Evolutionary conservation across 2,888 invertebrate genomes (phyloP).

Genomic region (Caradrina clavipalpis): DNA sequence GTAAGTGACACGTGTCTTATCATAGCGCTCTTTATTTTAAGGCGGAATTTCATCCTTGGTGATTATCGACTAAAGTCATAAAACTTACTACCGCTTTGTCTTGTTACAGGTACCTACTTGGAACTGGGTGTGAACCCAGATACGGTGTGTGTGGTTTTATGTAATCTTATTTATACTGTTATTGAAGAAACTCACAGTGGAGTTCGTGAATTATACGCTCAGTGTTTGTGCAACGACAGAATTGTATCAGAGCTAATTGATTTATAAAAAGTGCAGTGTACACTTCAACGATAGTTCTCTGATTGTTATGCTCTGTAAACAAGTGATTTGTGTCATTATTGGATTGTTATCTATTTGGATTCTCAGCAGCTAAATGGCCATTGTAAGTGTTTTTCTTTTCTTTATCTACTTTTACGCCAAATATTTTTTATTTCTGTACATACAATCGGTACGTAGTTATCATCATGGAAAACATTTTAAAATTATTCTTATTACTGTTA

Average conservation of each 20-base stretch:
- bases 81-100: slow-evolving; percentile 87
- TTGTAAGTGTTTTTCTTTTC: slow-evolving; percentile 77
- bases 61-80: slow-evolving; percentile 68
- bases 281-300: slow-evolving; percentile 69
- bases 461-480: slow-evolving; percentile 4
- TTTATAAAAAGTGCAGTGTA: slow-evolving; percentile 81
- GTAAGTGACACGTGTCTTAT: slow-evolving; percentile 81
- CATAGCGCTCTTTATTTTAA: slow-evolving; percentile 58
- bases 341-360: slow-evolving; percentile 85
- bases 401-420: slow-evolving; percentile 49
- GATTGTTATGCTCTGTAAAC: slow-evolving; percentile 79
- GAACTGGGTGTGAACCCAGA: slow-evolving; percentile 90
- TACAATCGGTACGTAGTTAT: neutral
- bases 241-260: slow-evolving; percentile 76
- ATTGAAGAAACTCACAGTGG: slow-evolving; percentile 78
- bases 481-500: slow-evolving; percentile 8
- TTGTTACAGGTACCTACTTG: slow-evolving; percentile 90
- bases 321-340: slow-evolving; percentile 85
- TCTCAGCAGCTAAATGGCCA: slow-evolving; percentile 81
- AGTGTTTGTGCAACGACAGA: slow-evolving; percentile 73
- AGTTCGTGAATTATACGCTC: slow-evolving; percentile 71
- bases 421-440: slow-evolving; percentile 17
- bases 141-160: slow-evolving; percentile 89
- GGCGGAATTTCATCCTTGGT: slow-evolving; percentile 60
- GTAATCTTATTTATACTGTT: slow-evolving; percentile 85